A percentile compares a stretch with the other conserved stretches of the same genome.
These are phyloP conservation scores for Scaptomyza parva DNA, from an alignment of 2,888 invertebrate genomes.

Conservation along the genomic window DNA sequence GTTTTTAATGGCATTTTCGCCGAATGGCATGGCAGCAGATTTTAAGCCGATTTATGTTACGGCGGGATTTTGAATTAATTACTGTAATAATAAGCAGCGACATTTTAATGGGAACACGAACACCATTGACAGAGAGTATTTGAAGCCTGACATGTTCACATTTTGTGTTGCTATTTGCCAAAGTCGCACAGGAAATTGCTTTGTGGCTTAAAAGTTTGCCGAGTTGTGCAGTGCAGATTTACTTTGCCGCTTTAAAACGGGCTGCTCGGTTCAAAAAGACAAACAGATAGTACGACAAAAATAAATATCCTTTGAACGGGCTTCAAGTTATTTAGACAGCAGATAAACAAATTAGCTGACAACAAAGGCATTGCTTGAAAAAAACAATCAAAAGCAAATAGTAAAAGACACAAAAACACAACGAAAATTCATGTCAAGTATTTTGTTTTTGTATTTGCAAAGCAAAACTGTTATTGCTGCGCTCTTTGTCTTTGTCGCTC, in stretches of 20 bases:
- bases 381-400: constrained; percentile 59
- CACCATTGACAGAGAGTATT: constrained; percentile 9
- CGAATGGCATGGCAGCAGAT: constrained; percentile 55
- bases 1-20: constrained; percentile 66
- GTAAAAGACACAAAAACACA: constrained; percentile 10
- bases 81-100: constrained; percentile 67
- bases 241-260: constrained; percentile 20
- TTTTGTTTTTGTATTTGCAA: constrained; percentile 50
- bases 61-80: constrained; percentile 64
- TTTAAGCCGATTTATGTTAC: constrained; percentile 72
- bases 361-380: constrained; percentile 65
- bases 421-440: constrained; percentile 47
- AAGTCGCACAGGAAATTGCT: constrained; percentile 14
- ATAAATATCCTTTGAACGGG: constrained; percentile 32
- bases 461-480: constrained; percentile 27
- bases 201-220: constrained; percentile 28
- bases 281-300: constrained; percentile 14
- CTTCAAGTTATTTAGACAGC: constrained; percentile 56
- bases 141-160: neutral
- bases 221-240: constrained; percentile 1
- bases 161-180: constrained; percentile 4
- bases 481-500: constrained; percentile 14
- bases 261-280: constrained; percentile 20
- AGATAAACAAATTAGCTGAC: constrained; percentile 72
- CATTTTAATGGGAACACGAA: constrained; percentile 67